Base-by-base conservation (phyloP, 1,140 invertebrate species). In the Portunus trituberculatus region DNA sequence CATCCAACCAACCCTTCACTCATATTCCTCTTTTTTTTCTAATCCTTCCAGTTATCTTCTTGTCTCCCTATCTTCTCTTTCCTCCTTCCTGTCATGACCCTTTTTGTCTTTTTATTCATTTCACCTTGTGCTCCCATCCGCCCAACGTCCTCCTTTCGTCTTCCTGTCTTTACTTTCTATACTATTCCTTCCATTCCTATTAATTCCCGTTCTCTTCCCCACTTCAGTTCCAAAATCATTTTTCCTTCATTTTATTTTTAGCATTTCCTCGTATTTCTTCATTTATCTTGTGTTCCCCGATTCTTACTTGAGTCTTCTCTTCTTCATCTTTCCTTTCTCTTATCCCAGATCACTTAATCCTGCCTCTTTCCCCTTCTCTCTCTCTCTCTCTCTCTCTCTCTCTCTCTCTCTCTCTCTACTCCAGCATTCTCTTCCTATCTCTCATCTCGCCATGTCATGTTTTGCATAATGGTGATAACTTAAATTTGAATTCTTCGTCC, bases 371-470 rank as follows among this genome's bases (percentile, higher is more conserved):
- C n/a, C 88, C 0, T 39, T 45, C 39, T 90, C 39, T 20, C 32
- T 39, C 39, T 90, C 32, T 45, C 88, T 7, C 32, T 45, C 88
- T 32, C 31, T 45, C 32, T 90, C 88, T 45, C 32, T 90, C 88
- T 90, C 88, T 39, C 88, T 39, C 31, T 39, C 88, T 39, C 32
- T 90, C 88, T 90, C 32, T 90, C 88, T 7, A 16, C 4, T 16
- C 29, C 6, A 31, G 20, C 20, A 31, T 20, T 67, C 29, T 31
- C 59, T 76, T 0, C 84, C 82, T 93, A 0, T 93, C 67, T 59
- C 16, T 91, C 89, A 6, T 39, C 39, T 39, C 39, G 39, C 39
- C 39, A 6, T 39, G 39, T 39, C 39, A 39, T 39, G 39, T 39
- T 39, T 39, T 39, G 39, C 39, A 39, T 39, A 39, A 39, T 39